Base-by-base conservation (phyloP, 2,888 invertebrate species). In the Apotomis capreana region DNA sequence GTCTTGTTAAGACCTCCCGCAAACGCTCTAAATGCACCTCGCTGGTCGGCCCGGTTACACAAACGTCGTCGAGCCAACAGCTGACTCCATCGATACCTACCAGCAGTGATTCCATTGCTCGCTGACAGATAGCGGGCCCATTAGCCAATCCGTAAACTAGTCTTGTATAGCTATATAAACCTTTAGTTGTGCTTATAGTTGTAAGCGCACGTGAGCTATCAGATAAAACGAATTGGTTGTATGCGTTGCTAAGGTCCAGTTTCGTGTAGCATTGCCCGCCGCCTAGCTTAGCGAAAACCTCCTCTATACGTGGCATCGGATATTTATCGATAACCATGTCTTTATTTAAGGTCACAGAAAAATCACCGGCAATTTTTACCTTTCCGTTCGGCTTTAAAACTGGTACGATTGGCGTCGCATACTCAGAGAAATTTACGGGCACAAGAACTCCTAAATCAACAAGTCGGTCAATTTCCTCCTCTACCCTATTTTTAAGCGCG, bases 291-390 rank as follows among this genome's bases (percentile, higher is more conserved):
- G 63, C 63, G 4, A 63, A 40, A 8, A 63, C 63, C 10, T 63
- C 63, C 40, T 63, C 63, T 9, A 63, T 63, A 3, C 63, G 52
- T 6, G 63, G 63, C 63, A 63, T 63, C 13, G 63, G 63, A 13
- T 63, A 77, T 57, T 78, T 72, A 61, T 79, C 79, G n/a, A 79
- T 75, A 36, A 74, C 69, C 60, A 81, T 68, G 57, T 67, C 68
- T 36, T 76, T 75, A 68, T 79, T 81, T 46, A 80, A 15, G 0
- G 79, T 79, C 4, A 78, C 71, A 9, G 79, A 79, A 67, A 72
- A 81, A 64, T 78, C 78, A 0, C 74, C 78, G 12, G 76, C 76
- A 26, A 78, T 77, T 57, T 74, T 74, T 8, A 76, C 54, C 12
- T 64, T 73, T 0, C 76, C 76, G 46, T 75, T 75, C 6, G 63